Conservation (phyloP, 37 sponge, comb jelly and placozoan genomes). For the Amphimedon queenslandica region DNA sequence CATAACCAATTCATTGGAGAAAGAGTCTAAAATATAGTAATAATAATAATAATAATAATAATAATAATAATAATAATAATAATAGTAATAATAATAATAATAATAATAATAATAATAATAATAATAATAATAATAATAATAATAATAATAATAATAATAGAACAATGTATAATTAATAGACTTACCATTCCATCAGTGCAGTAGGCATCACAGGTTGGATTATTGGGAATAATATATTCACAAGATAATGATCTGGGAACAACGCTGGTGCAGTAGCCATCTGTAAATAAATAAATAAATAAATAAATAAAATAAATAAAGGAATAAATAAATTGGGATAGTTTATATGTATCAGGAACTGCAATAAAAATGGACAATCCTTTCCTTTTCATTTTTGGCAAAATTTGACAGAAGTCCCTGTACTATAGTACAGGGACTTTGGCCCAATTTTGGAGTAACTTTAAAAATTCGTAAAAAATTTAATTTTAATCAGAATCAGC, state of each 20-base stretch:
- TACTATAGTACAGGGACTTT: too few relatives aligned
- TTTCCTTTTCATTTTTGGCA: too few relatives aligned
- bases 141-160: background rate
- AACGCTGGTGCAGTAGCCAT: background rate
- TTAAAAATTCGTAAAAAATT: too few relatives aligned
- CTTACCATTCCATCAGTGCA: background rate
- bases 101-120: background rate
- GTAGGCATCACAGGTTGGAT: background rate
- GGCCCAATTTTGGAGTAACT: too few relatives aligned
- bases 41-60: background rate
- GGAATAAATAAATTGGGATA: too few relatives aligned
- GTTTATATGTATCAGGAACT: too few relatives aligned
- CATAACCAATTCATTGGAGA: constrained; percentile 10
- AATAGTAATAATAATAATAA: background rate
- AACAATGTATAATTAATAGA: background rate
- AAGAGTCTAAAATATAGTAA: background rate
- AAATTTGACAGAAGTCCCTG: too few relatives aligned
- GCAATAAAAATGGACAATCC: too few relatives aligned
- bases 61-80: background rate
- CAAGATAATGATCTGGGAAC: background rate
- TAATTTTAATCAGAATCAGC: too few relatives aligned
- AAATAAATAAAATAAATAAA: too few relatives aligned
- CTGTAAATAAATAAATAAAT: background rate
- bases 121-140: background rate
- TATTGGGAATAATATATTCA: background rate